Evolutionary conservation across 2,113 vertebrate species (phyloP).

Genomic region (Psettodes erumei): DNA sequence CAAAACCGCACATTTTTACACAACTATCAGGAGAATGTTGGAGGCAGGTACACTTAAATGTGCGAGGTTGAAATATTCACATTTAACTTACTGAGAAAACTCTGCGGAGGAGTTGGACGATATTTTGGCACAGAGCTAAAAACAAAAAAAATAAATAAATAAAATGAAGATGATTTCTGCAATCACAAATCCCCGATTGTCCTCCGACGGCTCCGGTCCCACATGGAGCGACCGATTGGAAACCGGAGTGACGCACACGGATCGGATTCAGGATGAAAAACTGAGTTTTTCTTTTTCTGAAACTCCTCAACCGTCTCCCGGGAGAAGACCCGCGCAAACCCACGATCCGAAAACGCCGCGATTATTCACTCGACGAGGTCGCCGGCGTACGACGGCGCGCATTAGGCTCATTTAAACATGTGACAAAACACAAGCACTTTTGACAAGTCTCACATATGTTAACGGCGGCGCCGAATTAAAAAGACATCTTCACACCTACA

Average conservation of each 20-base stretch:
- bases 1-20: too few relatives aligned
- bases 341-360: slow-evolving; percentile 55
- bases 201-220: slow-evolving; percentile 15
- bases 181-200: slow-evolving; percentile 30
- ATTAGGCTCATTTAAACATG: slow-evolving; percentile 74
- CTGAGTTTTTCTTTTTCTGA: neutral
- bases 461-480: slow-evolving; percentile 77
- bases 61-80: too few relatives aligned
- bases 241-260: slow-evolving; percentile 30
- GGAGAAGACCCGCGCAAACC: slow-evolving; percentile 47
- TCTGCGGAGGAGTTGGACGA: too few relatives aligned
- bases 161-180: slow-evolving; percentile 5
- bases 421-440: slow-evolving; percentile 79
- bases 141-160: neutral
- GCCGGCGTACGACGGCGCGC: slow-evolving; percentile 53
- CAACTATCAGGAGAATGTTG: too few relatives aligned
- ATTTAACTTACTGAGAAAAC: too few relatives aligned
- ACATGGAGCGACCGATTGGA: slow-evolving; percentile 22
- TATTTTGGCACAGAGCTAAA: too few relatives aligned
- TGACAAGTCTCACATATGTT: slow-evolving; percentile 82
- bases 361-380: slow-evolving; percentile 76
- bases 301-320: slow-evolving; percentile 6
- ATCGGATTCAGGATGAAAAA: slow-evolving; percentile 13
- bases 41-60: too few relatives aligned
- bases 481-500: slow-evolving; percentile 81